These are phyloP conservation scores for Morinoia aosen DNA, from an alignment of 2,888 invertebrate species.

Conservation along the genomic window DNA sequence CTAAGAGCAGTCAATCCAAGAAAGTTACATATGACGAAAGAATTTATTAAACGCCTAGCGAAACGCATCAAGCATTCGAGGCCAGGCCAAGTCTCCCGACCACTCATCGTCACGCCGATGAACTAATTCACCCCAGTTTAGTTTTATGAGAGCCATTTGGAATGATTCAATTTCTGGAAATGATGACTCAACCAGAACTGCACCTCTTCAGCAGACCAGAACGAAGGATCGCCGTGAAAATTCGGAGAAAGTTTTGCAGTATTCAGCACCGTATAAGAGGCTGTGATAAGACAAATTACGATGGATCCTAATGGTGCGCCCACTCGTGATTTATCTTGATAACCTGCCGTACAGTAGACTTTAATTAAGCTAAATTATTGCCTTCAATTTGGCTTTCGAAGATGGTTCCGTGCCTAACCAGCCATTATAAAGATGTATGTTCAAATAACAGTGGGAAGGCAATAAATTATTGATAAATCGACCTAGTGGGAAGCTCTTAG, in stretches of 20 bases:
- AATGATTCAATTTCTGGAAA: slow-evolving; percentile 42
- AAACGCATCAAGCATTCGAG: background rate
- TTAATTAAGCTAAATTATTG: slow-evolving; percentile 1
- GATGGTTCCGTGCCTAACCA: background rate
- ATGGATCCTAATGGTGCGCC: background rate
- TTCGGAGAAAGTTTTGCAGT: background rate
- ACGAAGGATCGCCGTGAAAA: background rate
- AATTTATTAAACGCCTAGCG: background rate
- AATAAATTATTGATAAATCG: background rate
- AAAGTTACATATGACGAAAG: background rate
- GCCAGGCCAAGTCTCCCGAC: background rate
- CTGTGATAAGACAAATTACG: slow-evolving; percentile 20
- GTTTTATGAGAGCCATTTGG: slow-evolving; percentile 45
- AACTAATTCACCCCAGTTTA: slow-evolving; percentile 18
- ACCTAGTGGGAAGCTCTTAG: background rate
- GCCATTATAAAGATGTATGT: slow-evolving; percentile 10
- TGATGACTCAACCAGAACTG: background rate
- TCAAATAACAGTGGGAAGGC: background rate
- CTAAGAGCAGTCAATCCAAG: background rate
- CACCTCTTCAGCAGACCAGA: background rate
- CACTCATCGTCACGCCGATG: slow-evolving; percentile 32
- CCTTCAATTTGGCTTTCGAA: background rate
- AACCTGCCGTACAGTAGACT: background rate
- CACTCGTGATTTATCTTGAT: background rate
- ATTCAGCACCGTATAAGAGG: background rate